Conservation (phyloP, 2,113 vertebrate species). For the Etheostoma cragini region DNA sequence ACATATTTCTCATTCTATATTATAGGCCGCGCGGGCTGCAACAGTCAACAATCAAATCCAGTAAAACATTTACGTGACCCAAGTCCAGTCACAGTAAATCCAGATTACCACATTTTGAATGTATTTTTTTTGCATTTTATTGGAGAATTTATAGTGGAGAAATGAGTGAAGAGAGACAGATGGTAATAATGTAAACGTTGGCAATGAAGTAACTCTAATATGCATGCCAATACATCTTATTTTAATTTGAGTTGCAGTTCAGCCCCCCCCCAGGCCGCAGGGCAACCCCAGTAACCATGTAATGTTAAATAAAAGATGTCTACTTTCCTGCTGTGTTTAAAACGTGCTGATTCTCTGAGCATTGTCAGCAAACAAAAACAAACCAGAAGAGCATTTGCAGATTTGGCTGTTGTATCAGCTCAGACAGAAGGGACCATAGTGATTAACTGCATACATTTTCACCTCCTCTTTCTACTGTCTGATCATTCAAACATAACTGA, state of each 20-base stretch:
- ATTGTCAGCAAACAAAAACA: background rate
- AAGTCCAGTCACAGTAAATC: background rate
- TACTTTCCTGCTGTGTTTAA: background rate
- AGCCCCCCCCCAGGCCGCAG: background rate
- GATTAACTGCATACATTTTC: background rate
- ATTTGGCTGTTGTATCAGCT: background rate
- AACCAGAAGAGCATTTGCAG: background rate
- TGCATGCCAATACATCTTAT: background rate
- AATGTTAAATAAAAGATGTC: background rate
- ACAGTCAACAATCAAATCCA: conserved; percentile 24
- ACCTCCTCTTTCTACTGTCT: background rate
- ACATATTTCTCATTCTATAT: conserved; percentile 43
- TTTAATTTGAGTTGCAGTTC: background rate
- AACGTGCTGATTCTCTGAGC: background rate
- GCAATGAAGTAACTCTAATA: background rate
- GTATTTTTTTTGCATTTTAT: background rate
- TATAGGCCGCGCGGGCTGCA: conserved; percentile 22
- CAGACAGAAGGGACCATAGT: background rate
- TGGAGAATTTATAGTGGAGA: background rate
- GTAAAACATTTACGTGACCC: background rate
- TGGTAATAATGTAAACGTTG: background rate
- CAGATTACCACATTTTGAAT: background rate
- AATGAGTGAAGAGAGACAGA: background rate
- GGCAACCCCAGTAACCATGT: background rate
- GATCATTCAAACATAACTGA: conserved; percentile 13